Evolutionary conservation across 2,113 vertebrate genomes (phyloP).

Genomic region (Sclerurus mexicanus): DNA sequence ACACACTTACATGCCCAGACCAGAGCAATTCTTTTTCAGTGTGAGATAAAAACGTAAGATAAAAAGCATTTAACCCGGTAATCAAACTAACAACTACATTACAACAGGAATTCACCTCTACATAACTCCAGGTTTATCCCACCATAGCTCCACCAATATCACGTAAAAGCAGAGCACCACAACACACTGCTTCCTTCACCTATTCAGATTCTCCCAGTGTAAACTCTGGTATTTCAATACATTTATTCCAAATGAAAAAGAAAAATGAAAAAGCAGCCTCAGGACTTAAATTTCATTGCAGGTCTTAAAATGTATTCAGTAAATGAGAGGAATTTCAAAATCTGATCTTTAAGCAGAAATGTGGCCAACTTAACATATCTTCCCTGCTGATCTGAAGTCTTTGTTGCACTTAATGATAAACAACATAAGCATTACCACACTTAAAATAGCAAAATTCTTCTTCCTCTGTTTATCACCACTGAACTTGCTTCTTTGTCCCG

Average conservation of each 20-base stretch:
- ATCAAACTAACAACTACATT: background rate
- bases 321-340: background rate
- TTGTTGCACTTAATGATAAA: background rate
- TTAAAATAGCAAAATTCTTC: background rate
- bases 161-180: background rate
- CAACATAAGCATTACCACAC: background rate
- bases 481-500: background rate
- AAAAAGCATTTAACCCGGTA: background rate
- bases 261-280: background rate
- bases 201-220: background rate
- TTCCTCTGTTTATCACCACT: background rate
- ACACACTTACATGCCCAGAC: background rate
- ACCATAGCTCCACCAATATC: background rate
- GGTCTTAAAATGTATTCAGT: background rate
- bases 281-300: background rate
- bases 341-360: background rate
- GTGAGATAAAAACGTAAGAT: fast-evolving
- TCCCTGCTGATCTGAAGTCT: background rate
- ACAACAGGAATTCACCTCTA: background rate
- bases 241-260: background rate
- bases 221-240: background rate
- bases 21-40: background rate
- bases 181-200: background rate
- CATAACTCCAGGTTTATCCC: background rate
- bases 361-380: background rate